Conservation (phyloP, 2,113 vertebrate species). For the Cyphomyrus plagiostoma region DNA sequence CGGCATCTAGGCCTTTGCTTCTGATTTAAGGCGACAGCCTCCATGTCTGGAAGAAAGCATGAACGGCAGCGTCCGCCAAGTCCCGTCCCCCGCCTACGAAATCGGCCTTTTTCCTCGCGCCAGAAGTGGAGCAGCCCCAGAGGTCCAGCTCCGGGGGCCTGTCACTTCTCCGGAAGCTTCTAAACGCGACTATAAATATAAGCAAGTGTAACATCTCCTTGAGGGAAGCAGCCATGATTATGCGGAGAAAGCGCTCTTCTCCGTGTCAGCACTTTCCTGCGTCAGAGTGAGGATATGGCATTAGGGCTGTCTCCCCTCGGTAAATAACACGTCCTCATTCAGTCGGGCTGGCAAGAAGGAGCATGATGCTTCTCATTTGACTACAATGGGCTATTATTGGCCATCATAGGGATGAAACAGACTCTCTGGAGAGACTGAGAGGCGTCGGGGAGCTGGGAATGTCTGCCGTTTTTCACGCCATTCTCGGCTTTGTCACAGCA, state of each 20-base stretch:
- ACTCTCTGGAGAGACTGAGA: conserved; percentile 70
- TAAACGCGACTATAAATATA: conserved; percentile 63
- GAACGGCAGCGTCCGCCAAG: conserved; percentile 31
- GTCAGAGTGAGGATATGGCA: conserved; percentile 40
- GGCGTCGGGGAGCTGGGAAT: conserved; percentile 71
- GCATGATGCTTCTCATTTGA: conserved; percentile 57
- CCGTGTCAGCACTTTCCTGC: conserved; percentile 67
- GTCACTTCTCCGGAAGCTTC: conserved; percentile 48
- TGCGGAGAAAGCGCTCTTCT: conserved; percentile 43
- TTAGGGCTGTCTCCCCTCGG: conserved; percentile 64
- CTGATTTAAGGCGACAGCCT: conserved; percentile 10
- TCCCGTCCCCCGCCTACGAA: conserved; percentile 12
- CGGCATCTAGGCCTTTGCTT: too few relatives aligned
- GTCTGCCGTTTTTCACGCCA: conserved; percentile 66
- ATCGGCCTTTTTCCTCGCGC: conserved; percentile 23
- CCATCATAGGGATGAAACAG: conserved; percentile 75
- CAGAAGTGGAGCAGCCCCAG: conserved; percentile 41
- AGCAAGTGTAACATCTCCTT: conserved; percentile 52
- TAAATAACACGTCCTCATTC: conserved; percentile 77
- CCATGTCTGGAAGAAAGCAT: conserved; percentile 6
- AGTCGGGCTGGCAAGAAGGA: conserved; percentile 69
- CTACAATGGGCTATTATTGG: conserved; percentile 82
- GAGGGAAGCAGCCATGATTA: conserved; percentile 57
- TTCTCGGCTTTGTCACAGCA: conserved; percentile 56
- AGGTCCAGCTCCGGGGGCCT: conserved; percentile 44